Conservation (phyloP, 1,140 invertebrate species). For the Berghia stephanieae region DNA sequence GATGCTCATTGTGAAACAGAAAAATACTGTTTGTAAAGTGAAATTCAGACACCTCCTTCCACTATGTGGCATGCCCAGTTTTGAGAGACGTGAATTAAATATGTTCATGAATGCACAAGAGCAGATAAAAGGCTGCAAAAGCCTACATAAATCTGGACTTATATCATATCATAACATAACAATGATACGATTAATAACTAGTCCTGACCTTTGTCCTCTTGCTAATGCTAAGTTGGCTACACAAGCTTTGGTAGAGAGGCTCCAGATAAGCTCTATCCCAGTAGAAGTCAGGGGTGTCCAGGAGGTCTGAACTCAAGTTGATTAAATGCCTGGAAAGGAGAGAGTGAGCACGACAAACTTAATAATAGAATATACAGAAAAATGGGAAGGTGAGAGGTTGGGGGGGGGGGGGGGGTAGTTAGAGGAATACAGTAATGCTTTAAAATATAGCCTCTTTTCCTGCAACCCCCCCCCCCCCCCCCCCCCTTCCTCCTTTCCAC, state of each 20-base stretch:
- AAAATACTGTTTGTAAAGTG: too few relatives aligned
- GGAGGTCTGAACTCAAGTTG: slow-evolving; percentile 90
- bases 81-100: too few relatives aligned
- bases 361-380: neutral
- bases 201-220: slow-evolving; percentile 79
- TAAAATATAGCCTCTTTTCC: neutral
- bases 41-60: too few relatives aligned
- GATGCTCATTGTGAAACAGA: too few relatives aligned
- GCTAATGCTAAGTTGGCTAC: slow-evolving; percentile 83
- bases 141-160: neutral
- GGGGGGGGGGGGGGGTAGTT: neutral
- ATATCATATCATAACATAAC: neutral
- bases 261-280: slow-evolving; percentile 93
- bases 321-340: slow-evolving; percentile 75
- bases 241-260: slow-evolving; percentile 81
- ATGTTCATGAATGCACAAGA: too few relatives aligned
- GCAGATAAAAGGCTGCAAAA: too few relatives aligned
- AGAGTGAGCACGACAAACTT: neutral
- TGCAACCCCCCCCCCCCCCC: neutral
- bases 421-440: neutral
- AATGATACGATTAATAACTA: neutral
- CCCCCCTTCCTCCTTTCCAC: too few relatives aligned
- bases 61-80: too few relatives aligned
- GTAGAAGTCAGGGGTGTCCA: slow-evolving; percentile 96
- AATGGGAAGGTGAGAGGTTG: too few relatives aligned